Evolutionary conservation across 2,888 invertebrate genomes (phyloP).

Genomic region (Dicycla oo): DNA sequence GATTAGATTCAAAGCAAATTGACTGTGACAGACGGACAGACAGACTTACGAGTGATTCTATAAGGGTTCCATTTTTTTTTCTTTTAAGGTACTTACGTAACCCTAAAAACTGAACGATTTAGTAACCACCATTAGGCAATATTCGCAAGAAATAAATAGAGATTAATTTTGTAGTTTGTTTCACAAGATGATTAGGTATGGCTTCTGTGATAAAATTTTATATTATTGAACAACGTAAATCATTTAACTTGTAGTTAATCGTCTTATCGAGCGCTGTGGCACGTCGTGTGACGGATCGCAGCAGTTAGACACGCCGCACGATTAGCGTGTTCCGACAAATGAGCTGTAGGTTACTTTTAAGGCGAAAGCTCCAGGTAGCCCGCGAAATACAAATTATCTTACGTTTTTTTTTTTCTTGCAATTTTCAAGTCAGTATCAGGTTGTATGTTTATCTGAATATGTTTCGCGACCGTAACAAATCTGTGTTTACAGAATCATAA

Average conservation of each 20-base stretch:
- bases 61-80: no score
- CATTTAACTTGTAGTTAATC: constrained; percentile 3
- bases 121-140: not conserved
- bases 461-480: no score
- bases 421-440: no score
- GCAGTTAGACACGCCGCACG: constrained; percentile 7
- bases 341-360: constrained; percentile 1
- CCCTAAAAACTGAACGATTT: not conserved
- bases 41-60: no score
- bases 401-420: no score
- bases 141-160: constrained; percentile 1
- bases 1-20: no score
- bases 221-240: constrained; percentile 12
- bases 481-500: no score
- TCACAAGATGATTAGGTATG: constrained; percentile 23
- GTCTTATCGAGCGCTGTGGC: not conserved
- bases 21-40: no score
- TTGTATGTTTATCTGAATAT: no score
- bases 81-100: no score
- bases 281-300: constrained; percentile 15
- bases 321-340: constrained; percentile 2
- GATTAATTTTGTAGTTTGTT: constrained; percentile 14
- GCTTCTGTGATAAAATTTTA: constrained; percentile 7
- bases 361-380: no score
- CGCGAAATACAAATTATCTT: no score